Conservation (phyloP, 2,113 vertebrate species). For the Chaetops frenatus region DNA sequence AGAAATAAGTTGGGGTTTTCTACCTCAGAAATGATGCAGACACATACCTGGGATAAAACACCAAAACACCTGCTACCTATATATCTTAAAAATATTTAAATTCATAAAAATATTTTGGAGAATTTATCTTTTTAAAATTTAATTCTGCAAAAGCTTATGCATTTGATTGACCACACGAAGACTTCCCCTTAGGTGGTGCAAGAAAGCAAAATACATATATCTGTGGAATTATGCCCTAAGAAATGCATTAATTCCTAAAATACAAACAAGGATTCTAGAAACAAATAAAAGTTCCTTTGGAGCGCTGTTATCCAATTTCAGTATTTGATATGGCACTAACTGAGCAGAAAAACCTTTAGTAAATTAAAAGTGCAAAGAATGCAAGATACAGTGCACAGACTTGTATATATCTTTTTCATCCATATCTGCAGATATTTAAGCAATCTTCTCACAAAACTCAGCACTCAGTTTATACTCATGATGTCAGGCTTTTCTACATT, state of each 20-base stretch:
- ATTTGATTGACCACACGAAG: background rate
- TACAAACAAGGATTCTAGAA: background rate
- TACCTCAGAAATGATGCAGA: background rate
- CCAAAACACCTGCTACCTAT: background rate
- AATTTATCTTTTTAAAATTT: background rate
- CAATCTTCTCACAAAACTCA: background rate
- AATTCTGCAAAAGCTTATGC: background rate
- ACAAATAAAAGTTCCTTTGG: background rate
- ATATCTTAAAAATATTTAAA: background rate
- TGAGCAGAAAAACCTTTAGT: background rate
- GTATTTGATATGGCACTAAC: background rate
- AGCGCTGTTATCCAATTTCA: background rate
- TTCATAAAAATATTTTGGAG: background rate
- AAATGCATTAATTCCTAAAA: background rate
- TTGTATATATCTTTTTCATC: background rate
- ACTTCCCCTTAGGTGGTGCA: background rate
- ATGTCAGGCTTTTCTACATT: background rate
- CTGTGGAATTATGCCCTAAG: background rate
- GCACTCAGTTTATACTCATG: background rate
- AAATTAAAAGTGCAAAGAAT: background rate
- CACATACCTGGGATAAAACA: background rate
- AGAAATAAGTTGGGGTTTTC: background rate
- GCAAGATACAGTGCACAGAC: background rate
- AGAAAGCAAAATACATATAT: background rate
- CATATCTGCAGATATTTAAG: background rate